Conservation (phyloP, 2,113 vertebrate species). For the Amphiprion ocellaris region DNA sequence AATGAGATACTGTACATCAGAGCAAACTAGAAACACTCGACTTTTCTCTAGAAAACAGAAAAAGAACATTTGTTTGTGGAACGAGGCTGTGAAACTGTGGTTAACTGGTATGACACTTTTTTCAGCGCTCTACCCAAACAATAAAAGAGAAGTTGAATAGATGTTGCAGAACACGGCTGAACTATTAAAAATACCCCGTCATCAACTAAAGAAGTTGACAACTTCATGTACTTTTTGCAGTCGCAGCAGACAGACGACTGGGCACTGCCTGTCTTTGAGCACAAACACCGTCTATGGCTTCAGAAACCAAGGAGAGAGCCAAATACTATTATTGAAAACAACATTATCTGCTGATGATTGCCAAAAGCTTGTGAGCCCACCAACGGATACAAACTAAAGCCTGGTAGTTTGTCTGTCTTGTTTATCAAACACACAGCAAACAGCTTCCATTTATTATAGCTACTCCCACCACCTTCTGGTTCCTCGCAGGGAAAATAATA, state of each 20-base stretch:
- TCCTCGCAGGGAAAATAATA: conserved; percentile 70
- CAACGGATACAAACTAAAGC: conserved; percentile 55
- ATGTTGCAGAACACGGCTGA: background rate
- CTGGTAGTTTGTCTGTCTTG: conserved; percentile 33
- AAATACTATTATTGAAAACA: conserved; percentile 47
- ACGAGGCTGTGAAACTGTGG: background rate
- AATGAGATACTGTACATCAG: background rate
- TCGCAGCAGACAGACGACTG: conserved; percentile 13
- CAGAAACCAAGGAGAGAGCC: conserved; percentile 39
- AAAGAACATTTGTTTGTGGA: background rate
- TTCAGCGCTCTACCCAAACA: conserved; percentile 16
- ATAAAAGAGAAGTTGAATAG: conserved; percentile 21
- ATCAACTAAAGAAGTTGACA: conserved; percentile 24
- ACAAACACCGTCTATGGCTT: conserved; percentile 39
- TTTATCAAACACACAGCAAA: conserved; percentile 50
- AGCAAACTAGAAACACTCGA: background rate
- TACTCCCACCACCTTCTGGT: conserved; percentile 64
- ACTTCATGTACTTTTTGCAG: conserved; percentile 11
- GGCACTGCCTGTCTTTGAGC: conserved; percentile 20
- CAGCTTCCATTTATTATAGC: conserved; percentile 59
- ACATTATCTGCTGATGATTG: conserved; percentile 42
- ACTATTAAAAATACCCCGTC: conserved; percentile 8
- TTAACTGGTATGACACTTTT: background rate
- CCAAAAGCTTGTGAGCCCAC: conserved; percentile 40
- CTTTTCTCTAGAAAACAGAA: background rate